Percentiles rank a stretch among this genome's conserved stretches.
Evolutionary conservation across 2,113 vertebrate genomes (phyloP).

Genomic region (Morone saxatilis): DNA sequence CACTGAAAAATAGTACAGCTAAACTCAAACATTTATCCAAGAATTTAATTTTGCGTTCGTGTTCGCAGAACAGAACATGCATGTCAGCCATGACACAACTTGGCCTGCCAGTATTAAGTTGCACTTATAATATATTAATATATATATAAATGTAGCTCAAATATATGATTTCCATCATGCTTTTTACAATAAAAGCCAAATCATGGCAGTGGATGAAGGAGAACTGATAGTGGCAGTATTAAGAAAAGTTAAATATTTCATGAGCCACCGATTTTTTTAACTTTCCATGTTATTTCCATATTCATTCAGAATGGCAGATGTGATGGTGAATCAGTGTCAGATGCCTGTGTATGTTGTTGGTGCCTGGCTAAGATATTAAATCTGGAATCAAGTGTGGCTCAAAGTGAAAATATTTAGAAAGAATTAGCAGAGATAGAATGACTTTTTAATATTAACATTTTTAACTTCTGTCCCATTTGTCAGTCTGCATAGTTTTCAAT

Average conservation of each 20-base stretch:
- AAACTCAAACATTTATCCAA: neutral
- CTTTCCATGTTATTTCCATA: neutral
- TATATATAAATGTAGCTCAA: neutral
- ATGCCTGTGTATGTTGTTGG: neutral
- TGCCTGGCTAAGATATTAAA: neutral
- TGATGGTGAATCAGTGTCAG: conserved; percentile 14
- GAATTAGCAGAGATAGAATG: neutral
- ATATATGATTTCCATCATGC: neutral
- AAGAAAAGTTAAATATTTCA: conserved; percentile 3
- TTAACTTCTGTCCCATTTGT: neutral
- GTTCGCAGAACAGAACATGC: neutral
- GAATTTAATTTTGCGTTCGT: neutral
- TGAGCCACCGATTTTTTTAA: neutral
- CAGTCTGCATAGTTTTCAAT: neutral
- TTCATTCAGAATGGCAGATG: neutral
- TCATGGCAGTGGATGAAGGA: neutral
- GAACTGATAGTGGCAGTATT: neutral
- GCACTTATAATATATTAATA: too few species aligned
- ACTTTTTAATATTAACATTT: neutral
- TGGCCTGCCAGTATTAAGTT: neutral
- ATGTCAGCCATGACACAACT: neutral
- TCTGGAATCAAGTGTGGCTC: neutral
- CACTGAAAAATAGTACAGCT: neutral
- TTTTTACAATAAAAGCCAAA: neutral
- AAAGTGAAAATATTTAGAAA: neutral